A percentile compares a stretch with the other conserved stretches of the same genome.
Evolutionary conservation across 1,140 invertebrate genomes (phyloP).

Genomic region (Heliconius himera): DNA sequence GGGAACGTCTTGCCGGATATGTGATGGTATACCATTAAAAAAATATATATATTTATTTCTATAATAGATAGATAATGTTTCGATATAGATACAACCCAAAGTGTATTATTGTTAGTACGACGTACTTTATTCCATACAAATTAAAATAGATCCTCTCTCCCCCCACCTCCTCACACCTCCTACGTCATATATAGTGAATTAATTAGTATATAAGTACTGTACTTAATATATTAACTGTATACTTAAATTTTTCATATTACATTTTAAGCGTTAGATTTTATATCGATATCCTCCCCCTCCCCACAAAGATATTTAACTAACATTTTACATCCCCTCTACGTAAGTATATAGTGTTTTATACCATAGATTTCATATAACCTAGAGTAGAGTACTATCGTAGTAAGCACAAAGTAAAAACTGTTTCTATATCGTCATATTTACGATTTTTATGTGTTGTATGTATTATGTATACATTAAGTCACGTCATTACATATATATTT

Average conservation of each 20-base stretch:
- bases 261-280: slow-evolving; percentile 40
- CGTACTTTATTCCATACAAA: not conserved
- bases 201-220: slow-evolving; percentile 32
- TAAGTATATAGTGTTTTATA: slow-evolving; percentile 54
- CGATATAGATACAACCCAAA: slow-evolving; percentile 28
- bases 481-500: slow-evolving; percentile 49
- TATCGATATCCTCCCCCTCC: slow-evolving; percentile 22
- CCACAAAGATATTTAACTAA: slow-evolving; percentile 38
- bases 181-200: slow-evolving; percentile 6
- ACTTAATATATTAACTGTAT: slow-evolving; percentile 32
- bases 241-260: slow-evolving; percentile 29
- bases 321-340: slow-evolving; percentile 33
- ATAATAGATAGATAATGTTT: slow-evolving; percentile 31
- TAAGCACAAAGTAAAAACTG: slow-evolving; percentile 66
- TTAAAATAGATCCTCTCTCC: not conserved
- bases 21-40: slow-evolving; percentile 50
- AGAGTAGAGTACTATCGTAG: slow-evolving; percentile 42
- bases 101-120: slow-evolving; percentile 21
- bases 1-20: slow-evolving; percentile 57
- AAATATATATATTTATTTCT: slow-evolving; percentile 37
- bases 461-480: slow-evolving; percentile 61
- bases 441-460: slow-evolving; percentile 69
- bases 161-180: not conserved
- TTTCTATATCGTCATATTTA: slow-evolving; percentile 57
- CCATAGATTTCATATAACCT: slow-evolving; percentile 55